Evolutionary conservation across 2,888 invertebrate species (phyloP), one percentile per base, ranked within the genome.

Genomic region (Petrolisthes cinctipes): DNA sequence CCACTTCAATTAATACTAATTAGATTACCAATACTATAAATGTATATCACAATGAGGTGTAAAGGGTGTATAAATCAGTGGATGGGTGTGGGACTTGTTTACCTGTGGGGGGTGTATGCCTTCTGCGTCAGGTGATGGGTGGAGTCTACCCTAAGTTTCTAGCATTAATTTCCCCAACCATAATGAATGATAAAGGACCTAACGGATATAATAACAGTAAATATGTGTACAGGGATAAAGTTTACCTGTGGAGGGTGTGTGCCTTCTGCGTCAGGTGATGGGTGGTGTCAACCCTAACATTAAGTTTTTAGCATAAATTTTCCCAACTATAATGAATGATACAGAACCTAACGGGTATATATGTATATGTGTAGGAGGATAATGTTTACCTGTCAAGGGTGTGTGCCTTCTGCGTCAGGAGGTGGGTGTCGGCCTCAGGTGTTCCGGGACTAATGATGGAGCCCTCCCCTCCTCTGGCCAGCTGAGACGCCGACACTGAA

Each of bases 401-500:
- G 85, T 86, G 89, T 37, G 89, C 89, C 73, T 89, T 89, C 82
- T 84, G 82, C 51, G 84, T 78, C 53, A 89, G 89, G 79, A 89
- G 82, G 61, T 71, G 76, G 53, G 51, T 56, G 20, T 68, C 83
- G 53, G 68, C 86, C n/a, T 81, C 82, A 76, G 86, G 80, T 78
- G 82, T 85, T 23, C 80, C 83, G 17, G 86, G 87, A 71, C 68
- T 85, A n/a, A 68, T 78, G n/a, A 71, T 17, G 66, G 82, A 68
- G 1, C 81, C 86, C 23, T 82, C 83, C 9, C 57, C 89, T 57
- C 89, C 89, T 78, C 89, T 78, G 20, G 86, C 86, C 86, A 89
- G 86, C 86, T 89, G 89, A 53, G 89, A 85, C 81, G 89, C 89
- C 76, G 89, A 89, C 68, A 84, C 89, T n/a, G 89, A 89, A 7